phyloP scores from a whole-genome alignment of 1,140 invertebrate genomes.

The Pissodes strobi region DNA sequence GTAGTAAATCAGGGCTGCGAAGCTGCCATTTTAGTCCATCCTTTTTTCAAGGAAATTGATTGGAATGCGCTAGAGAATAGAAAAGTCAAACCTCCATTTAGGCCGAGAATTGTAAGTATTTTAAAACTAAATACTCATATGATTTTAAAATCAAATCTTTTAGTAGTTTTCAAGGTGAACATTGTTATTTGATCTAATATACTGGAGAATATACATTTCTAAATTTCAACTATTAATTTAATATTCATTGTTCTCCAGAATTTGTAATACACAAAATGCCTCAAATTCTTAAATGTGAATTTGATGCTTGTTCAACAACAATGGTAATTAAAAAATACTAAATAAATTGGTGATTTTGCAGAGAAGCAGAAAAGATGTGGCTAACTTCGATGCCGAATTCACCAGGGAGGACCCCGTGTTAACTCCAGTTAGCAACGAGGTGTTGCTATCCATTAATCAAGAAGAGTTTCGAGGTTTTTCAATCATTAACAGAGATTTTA shows the following conservation, averaged over 20 bases:
- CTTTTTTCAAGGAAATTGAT: constrained; percentile 96
- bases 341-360: no score
- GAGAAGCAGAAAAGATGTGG: constrained; percentile 96
- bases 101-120: constrained; percentile 92
- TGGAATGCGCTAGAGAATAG: constrained; percentile 92
- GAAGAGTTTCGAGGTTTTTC: constrained; percentile 98
- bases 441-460: constrained; percentile 93
- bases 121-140: no score
- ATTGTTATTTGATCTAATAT: no score
- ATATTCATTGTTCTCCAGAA: no score
- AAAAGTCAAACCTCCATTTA: constrained; percentile 94
- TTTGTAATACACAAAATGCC: no score
- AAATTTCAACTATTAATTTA: no score
- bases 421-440: constrained; percentile 89
- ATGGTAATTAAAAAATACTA: no score
- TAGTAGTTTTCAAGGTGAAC: no score
- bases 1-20: constrained; percentile 75
- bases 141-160: no score
- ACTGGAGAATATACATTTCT: no score
- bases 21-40: constrained; percentile 86
- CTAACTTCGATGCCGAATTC: constrained; percentile 99
- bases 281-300: no score
- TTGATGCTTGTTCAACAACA: no score
- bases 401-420: constrained; percentile 96
- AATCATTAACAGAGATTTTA: constrained; percentile 92